A percentile compares a stretch with the other conserved stretches of the same genome.
These are phyloP conservation scores for Nothura maculosa DNA, from an alignment of 2,797 vertebrate genomes.

Conservation along the genomic window DNA sequence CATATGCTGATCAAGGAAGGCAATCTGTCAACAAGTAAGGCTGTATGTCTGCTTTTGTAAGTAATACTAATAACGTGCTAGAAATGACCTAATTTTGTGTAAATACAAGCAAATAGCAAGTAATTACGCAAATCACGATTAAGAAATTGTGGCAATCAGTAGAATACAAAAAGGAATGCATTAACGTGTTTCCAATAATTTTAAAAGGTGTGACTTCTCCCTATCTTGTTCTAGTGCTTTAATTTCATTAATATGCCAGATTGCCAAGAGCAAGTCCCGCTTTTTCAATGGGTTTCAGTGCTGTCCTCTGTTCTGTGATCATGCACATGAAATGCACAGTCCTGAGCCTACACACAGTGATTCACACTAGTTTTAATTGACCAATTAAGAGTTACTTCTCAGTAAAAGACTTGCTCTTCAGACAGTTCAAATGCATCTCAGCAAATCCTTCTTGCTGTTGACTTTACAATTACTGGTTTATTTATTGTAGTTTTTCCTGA, in stretches of 20 bases:
- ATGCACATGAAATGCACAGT: not conserved
- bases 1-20: not conserved
- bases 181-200: slow-evolving; percentile 23
- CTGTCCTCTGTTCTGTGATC: not conserved
- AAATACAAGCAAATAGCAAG: slow-evolving; percentile 46
- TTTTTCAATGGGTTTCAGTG: not conserved
- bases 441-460: not conserved
- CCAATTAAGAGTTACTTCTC: not conserved
- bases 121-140: slow-evolving; percentile 48
- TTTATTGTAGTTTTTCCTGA: not conserved
- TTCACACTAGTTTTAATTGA: not conserved
- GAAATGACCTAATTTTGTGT: slow-evolving; percentile 42
- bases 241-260: not conserved
- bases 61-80: slow-evolving; percentile 1
- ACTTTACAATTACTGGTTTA: not conserved
- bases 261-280: not conserved
- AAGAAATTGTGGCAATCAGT: slow-evolving; percentile 47
- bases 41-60: not conserved
- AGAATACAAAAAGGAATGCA: slow-evolving; percentile 13
- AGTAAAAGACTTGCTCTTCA: not conserved
- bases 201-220: slow-evolving; percentile 5
- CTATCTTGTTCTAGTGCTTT: not conserved
- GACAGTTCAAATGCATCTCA: not conserved
- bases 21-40: not conserved
- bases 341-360: not conserved